These are phyloP conservation scores for Solea senegalensis DNA, from an alignment of 2,113 vertebrate species.

Conservation along the genomic window DNA sequence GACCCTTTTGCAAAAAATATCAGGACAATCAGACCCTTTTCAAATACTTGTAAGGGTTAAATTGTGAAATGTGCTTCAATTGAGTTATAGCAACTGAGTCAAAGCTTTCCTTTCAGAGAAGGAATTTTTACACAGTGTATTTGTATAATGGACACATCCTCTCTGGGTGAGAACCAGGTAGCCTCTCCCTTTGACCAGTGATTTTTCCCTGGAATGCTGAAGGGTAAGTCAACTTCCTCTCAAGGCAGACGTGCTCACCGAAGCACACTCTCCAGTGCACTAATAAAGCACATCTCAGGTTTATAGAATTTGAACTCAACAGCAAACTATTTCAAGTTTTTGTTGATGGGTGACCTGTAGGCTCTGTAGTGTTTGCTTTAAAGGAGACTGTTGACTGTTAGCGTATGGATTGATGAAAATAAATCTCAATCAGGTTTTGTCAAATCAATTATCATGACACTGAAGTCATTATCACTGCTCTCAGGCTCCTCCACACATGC, in stretches of 20 bases:
- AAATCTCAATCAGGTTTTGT: no score
- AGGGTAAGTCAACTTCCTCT: constrained; percentile 44
- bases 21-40: neutral
- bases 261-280: constrained; percentile 14
- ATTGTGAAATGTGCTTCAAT: neutral
- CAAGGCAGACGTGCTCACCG: constrained; percentile 24
- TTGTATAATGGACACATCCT: constrained; percentile 25
- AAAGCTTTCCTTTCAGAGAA: no score
- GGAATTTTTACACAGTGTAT: neutral
- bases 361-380: neutral
- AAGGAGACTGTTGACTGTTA: no score
- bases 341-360: neutral
- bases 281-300: constrained; percentile 12
- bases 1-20: constrained; percentile 3
- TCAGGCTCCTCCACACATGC: no score
- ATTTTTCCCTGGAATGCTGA: constrained; percentile 30
- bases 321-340: neutral
- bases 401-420: no score
- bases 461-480: no score
- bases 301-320: constrained; percentile 3
- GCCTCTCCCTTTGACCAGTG: constrained; percentile 43
- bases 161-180: constrained; percentile 23
- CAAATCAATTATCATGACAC: no score
- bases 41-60: neutral
- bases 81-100: no score